phyloP scores from a whole-genome alignment of 2,797 vertebrate species.

The Psittacula echo region DNA sequence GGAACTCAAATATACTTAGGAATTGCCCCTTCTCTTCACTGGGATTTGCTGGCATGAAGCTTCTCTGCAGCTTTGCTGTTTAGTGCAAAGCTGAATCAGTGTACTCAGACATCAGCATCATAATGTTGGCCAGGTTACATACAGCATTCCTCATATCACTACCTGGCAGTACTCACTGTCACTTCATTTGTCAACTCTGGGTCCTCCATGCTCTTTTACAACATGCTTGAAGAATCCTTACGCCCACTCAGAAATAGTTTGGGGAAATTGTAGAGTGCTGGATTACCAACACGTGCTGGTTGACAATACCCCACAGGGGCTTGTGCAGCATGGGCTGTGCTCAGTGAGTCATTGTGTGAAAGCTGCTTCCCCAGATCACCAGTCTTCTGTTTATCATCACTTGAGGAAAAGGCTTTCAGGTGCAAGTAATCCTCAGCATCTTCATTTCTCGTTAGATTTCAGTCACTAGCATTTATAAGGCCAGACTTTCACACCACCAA shows the following conservation, averaged over 20 bases:
- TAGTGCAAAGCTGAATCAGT: not conserved
- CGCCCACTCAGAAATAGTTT: not conserved
- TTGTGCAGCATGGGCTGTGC: not conserved
- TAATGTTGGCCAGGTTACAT: not conserved
- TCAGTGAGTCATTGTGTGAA: fast-evolving
- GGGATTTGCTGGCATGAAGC: not conserved
- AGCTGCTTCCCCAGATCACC: not conserved
- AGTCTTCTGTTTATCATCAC: not conserved
- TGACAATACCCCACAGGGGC: not conserved
- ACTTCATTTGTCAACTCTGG: not conserved
- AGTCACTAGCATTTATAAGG: not conserved
- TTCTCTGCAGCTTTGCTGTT: not conserved
- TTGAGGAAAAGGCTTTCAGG: not conserved
- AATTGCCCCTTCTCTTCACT: not conserved
- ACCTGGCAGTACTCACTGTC: not conserved
- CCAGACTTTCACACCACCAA: not conserved
- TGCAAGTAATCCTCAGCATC: not conserved
- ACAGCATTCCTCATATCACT: not conserved
- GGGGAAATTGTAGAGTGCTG: not conserved
- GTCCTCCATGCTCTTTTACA: not conserved
- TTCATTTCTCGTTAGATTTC: not conserved
- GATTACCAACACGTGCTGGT: not conserved
- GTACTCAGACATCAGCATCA: not conserved
- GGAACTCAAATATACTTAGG: not conserved
- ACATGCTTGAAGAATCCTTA: not conserved